Percentiles rank a stretch among this genome's conserved stretches.
These are phyloP conservation scores for Sitobion miscanthi DNA, from an alignment of 1,140 invertebrate genomes.

Conservation along the genomic window DNA sequence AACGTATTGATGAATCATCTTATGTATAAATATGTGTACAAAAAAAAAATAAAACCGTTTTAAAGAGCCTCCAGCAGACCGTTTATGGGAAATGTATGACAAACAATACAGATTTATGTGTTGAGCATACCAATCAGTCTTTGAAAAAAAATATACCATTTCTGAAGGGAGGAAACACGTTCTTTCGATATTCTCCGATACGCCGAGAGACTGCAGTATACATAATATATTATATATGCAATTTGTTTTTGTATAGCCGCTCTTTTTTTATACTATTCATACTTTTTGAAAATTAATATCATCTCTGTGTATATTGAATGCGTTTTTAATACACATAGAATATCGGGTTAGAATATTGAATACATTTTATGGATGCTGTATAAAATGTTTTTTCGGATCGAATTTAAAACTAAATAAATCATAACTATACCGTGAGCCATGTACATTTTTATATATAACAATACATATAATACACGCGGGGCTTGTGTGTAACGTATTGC, in stretches of 20 bases:
- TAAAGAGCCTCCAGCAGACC: background rate
- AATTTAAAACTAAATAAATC: background rate
- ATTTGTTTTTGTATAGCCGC: background rate
- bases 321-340: background rate
- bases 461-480: background rate
- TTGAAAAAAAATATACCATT: background rate
- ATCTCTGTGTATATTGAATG: background rate
- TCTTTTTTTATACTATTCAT: slow-evolving; percentile 13
- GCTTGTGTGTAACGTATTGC: background rate
- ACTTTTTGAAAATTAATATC: slow-evolving; percentile 14
- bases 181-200: background rate
- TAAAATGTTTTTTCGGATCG: background rate
- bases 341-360: background rate
- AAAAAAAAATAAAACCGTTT: background rate
- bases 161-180: background rate
- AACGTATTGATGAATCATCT: background rate
- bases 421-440: background rate
- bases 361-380: background rate
- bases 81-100: background rate
- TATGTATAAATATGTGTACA: background rate
- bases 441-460: background rate
- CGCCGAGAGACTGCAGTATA: background rate
- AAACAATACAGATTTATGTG: slow-evolving; percentile 6
- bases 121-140: slow-evolving; percentile 9
- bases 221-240: background rate